These are phyloP conservation scores for Panonychus citri DNA, from an alignment of 1,140 invertebrate species.

Conservation along the genomic window DNA sequence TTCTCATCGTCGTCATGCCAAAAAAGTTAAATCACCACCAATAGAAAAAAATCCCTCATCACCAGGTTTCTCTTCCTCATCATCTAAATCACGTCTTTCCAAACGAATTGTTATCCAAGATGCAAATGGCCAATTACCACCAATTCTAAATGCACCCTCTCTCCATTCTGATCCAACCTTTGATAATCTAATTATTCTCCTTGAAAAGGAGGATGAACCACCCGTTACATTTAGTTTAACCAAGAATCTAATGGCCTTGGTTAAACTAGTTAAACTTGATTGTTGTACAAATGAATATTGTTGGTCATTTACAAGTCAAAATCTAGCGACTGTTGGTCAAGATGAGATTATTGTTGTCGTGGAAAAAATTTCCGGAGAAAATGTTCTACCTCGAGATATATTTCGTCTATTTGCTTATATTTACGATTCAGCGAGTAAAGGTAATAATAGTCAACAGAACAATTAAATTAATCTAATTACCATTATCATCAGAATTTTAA, in stretches of 20 bases:
- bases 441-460: constrained; percentile 21
- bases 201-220: background rate
- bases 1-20: background rate
- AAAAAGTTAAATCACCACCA: background rate
- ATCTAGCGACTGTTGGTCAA: constrained; percentile 54
- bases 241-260: constrained; percentile 46
- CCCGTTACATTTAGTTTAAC: constrained; percentile 47
- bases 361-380: constrained; percentile 43
- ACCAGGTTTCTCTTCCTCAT: background rate
- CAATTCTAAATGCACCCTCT: constrained; percentile 9
- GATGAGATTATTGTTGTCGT: constrained; percentile 60
- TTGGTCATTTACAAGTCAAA: constrained; percentile 55
- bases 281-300: constrained; percentile 25
- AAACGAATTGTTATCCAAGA: constrained; percentile 10
- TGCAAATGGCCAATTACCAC: constrained; percentile 12
- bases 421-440: constrained; percentile 51
- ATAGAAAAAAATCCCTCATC: background rate
- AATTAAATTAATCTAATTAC: too few species aligned
- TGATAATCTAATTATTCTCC: background rate
- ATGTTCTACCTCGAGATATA: constrained; percentile 44
- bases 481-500: too few species aligned
- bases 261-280: constrained; percentile 46
- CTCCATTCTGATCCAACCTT: background rate
- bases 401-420: constrained; percentile 48
- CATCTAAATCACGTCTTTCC: background rate